These are phyloP conservation scores for Carposina sasakii DNA, from an alignment of 1,140 invertebrate genomes.

Conservation along the genomic window DNA sequence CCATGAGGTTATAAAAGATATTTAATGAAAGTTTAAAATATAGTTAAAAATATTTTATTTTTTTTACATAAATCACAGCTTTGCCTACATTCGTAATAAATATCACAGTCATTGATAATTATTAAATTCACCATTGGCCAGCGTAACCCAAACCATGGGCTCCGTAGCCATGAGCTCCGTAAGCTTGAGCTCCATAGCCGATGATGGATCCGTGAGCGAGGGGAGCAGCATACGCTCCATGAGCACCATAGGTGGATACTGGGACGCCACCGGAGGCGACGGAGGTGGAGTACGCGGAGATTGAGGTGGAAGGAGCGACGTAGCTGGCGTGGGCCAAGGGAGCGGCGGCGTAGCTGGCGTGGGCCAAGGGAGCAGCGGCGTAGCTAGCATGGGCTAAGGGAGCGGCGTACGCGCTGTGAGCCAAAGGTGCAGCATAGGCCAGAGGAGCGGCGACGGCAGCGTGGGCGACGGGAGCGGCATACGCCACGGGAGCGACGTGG, in stretches of 20 bases:
- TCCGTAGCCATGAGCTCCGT: conserved; percentile 4
- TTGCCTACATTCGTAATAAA: no score
- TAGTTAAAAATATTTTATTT: no score
- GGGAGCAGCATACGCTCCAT: not conserved
- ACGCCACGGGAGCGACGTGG: conserved; percentile 26
- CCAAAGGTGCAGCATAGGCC: conserved; percentile 17
- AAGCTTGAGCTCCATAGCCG: conserved; percentile 24
- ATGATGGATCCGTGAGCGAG: conserved; percentile 11
- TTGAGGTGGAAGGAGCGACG: no score
- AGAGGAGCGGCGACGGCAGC: conserved; percentile 20
- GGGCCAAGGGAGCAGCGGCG: conserved; percentile 16
- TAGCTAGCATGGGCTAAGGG: conserved; percentile 9
- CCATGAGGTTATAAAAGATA: no score
- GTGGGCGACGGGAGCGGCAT: conserved; percentile 26
- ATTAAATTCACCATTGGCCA: no score
- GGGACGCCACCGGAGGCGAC: conserved; percentile 12
- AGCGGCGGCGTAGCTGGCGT: conserved; percentile 4
- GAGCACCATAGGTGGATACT: conserved; percentile 12
- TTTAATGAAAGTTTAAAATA: no score
- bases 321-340: conserved; percentile 6
- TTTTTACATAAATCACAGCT: no score
- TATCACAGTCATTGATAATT: no score
- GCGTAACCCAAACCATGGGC: conserved; percentile 1
- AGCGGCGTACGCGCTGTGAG: conserved; percentile 3
- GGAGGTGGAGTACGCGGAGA: conserved; percentile 14